Conservation (phyloP, 2,888 invertebrate species). For the Parthenolecanium corni region DNA sequence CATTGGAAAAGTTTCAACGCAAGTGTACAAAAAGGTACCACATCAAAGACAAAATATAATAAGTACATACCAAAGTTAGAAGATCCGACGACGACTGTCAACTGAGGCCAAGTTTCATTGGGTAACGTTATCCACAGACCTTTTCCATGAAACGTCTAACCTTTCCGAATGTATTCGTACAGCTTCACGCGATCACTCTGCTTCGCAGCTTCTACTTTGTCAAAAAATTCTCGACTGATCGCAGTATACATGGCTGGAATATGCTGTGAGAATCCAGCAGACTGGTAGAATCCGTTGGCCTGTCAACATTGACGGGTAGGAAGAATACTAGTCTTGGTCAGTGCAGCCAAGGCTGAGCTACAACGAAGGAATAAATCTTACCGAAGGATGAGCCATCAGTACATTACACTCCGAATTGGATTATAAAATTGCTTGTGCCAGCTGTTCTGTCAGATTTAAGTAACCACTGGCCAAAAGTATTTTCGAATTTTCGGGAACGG, state of each 20-base stretch:
- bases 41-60: no score
- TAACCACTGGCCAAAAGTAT: slow-evolving; percentile 85
- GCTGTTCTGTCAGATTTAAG: slow-evolving; percentile 85
- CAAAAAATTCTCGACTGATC: slow-evolving; percentile 53
- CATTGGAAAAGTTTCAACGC: no score
- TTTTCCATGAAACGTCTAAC: slow-evolving; percentile 96
- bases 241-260: slow-evolving; percentile 87
- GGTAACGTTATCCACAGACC: slow-evolving; percentile 74
- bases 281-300: slow-evolving; percentile 90
- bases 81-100: slow-evolving; percentile 85
- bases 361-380: slow-evolving; percentile 41
- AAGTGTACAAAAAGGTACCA: no score
- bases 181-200: slow-evolving; percentile 60
- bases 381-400: slow-evolving; percentile 88
- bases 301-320: no score
- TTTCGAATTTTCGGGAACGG: slow-evolving; percentile 51
- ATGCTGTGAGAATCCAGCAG: slow-evolving; percentile 75
- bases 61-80: slow-evolving; percentile 86
- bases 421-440: slow-evolving; percentile 64
- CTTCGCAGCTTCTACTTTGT: slow-evolving; percentile 47
- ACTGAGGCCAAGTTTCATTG: slow-evolving; percentile 54
- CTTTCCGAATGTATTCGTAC: slow-evolving; percentile 66
- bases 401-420: slow-evolving; percentile 66
- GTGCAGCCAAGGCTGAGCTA: no score
- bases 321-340: no score